Conservation (phyloP, 1,140 invertebrate species). For the Pemphigus obesinymphae region DNA sequence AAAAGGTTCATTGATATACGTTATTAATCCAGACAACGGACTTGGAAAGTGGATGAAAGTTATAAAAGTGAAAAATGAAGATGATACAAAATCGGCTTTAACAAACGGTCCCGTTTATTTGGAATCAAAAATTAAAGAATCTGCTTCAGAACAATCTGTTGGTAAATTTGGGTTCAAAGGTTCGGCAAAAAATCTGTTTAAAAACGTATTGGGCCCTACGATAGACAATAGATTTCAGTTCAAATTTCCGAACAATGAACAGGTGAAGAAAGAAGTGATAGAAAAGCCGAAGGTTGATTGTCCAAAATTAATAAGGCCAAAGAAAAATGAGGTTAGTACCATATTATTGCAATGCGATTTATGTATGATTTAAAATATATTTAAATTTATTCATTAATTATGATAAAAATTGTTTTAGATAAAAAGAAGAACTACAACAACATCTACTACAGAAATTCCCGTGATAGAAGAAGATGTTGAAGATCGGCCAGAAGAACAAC, state of each 20-base stretch:
- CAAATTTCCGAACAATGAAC: not conserved
- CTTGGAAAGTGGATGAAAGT: constrained; percentile 45
- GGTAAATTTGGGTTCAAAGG: constrained; percentile 36
- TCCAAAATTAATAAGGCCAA: not conserved
- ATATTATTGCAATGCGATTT: not conserved
- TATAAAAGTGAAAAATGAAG: constrained; percentile 33
- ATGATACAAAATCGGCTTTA: not conserved
- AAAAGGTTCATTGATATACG: constrained; percentile 45
- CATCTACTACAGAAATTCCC: constrained; percentile 32
- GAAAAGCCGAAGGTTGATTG: not conserved
- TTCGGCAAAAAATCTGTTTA: not conserved
- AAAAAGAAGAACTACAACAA: constrained; percentile 2
- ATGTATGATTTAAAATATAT: not conserved
- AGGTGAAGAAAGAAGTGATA: not conserved
- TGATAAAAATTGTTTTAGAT: not conserved
- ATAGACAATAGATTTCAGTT: not conserved
- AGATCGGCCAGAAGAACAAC: constrained; percentile 12
- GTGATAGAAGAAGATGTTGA: constrained; percentile 9
- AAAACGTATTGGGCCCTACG: not conserved
- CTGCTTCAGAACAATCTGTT: not conserved
- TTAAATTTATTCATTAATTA: not conserved
- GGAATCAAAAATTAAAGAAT: constrained; percentile 23
- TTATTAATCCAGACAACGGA: constrained; percentile 45
- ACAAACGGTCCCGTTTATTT: not conserved
- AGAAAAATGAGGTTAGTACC: not conserved